These are phyloP conservation scores for Shargacucullia verbasci DNA, from an alignment of 2,888 invertebrate genomes.

Conservation along the genomic window DNA sequence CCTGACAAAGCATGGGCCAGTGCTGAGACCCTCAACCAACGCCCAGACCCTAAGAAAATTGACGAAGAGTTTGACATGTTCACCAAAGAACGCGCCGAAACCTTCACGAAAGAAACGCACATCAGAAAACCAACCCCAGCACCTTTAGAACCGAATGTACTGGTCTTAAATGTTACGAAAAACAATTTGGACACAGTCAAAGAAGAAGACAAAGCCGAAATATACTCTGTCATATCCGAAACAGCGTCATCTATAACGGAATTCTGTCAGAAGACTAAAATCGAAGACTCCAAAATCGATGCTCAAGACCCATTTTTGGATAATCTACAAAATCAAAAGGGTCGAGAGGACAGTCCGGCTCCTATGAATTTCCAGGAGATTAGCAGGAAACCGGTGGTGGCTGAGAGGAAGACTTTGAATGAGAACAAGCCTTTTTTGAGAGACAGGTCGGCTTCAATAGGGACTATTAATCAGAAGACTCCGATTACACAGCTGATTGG, in stretches of 20 bases:
- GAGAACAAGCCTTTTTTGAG: slow-evolving; percentile 84
- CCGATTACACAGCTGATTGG: slow-evolving; percentile 83
- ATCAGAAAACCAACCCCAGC: slow-evolving; percentile 65
- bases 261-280: slow-evolving; percentile 59
- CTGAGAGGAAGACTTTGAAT: slow-evolving; percentile 62
- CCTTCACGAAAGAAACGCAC: slow-evolving; percentile 48
- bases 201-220: slow-evolving; percentile 79
- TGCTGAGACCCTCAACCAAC: slow-evolving; percentile 65
- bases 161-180: slow-evolving; percentile 73
- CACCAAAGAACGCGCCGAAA: slow-evolving; percentile 80
- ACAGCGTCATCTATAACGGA: slow-evolving; percentile 72
- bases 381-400: slow-evolving; percentile 59
- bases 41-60: slow-evolving; percentile 64
- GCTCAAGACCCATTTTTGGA: slow-evolving; percentile 38
- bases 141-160: slow-evolving; percentile 72
- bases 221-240: slow-evolving; percentile 69
- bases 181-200: slow-evolving; percentile 78
- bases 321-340: slow-evolving; percentile 25
- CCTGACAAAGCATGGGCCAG: slow-evolving; percentile 79
- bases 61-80: slow-evolving; percentile 87
- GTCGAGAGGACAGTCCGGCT: slow-evolving; percentile 46
- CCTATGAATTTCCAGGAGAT: slow-evolving; percentile 75
- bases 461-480: slow-evolving; percentile 86
- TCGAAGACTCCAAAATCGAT: slow-evolving; percentile 36
- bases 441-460: slow-evolving; percentile 90